These are phyloP conservation scores for Papilio dardanus DNA, from an alignment of 1,140 invertebrate genomes.

Conservation along the genomic window DNA sequence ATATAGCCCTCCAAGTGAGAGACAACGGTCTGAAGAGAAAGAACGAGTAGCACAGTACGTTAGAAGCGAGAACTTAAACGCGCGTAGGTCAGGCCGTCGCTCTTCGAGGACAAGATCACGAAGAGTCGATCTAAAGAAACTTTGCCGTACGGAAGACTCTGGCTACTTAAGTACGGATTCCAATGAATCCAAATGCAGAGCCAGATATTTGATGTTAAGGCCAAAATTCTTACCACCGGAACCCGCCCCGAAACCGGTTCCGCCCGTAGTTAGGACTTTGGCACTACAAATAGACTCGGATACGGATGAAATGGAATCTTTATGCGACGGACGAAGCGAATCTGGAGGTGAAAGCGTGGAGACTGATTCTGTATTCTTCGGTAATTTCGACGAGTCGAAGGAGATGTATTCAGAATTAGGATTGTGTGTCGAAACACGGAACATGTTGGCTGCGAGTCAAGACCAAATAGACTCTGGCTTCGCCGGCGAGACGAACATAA, in stretches of 20 bases:
- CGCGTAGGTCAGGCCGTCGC: constrained; percentile 68
- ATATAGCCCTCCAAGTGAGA: constrained; percentile 67
- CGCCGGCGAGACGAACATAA: constrained; percentile 73
- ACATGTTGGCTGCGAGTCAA: constrained; percentile 48
- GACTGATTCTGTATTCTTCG: constrained; percentile 92
- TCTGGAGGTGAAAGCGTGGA: constrained; percentile 92
- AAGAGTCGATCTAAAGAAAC: constrained; percentile 71
- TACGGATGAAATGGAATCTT: constrained; percentile 77
- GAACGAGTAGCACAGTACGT: constrained; percentile 63
- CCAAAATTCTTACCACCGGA: constrained; percentile 63
- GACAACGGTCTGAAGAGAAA: constrained; percentile 65
- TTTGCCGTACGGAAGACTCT: constrained; percentile 83
- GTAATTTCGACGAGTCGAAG: constrained; percentile 83
- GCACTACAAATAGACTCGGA: constrained; percentile 70
- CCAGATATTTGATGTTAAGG: constrained; percentile 73
- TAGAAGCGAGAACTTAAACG: constrained; percentile 64
- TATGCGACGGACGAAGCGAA: constrained; percentile 89
- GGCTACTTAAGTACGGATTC: constrained; percentile 89
- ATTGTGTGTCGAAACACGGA: constrained; percentile 52
- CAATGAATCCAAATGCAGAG: constrained; percentile 81
- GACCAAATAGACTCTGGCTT: constrained; percentile 76
- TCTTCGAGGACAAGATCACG: constrained; percentile 71
- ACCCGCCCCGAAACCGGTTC: constrained; percentile 43
- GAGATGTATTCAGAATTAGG: constrained; percentile 68
- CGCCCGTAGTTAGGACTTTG: constrained; percentile 48